These are phyloP conservation scores for Vesta saturnalis DNA, from an alignment of 2,888 invertebrate genomes.

Conservation along the genomic window DNA sequence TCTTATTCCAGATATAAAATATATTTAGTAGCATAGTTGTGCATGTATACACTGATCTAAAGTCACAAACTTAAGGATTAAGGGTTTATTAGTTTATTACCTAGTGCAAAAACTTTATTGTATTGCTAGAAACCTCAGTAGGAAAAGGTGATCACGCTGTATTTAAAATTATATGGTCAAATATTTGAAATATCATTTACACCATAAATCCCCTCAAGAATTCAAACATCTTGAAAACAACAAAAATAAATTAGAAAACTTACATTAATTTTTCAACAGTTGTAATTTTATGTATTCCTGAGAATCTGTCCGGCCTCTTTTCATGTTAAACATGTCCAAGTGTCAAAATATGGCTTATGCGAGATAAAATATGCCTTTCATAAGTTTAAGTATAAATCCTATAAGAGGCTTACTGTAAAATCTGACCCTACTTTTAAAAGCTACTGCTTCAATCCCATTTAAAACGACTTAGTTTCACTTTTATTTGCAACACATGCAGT, in stretches of 20 bases:
- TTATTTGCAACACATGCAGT: conserved; percentile 22
- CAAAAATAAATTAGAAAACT: conserved; percentile 23
- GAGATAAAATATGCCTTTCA: conserved; percentile 32
- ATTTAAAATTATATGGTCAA: too few species aligned
- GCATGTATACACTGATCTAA: too few species aligned
- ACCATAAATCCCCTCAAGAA: neutral
- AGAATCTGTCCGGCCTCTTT: conserved; percentile 34
- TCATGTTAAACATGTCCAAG: conserved; percentile 38
- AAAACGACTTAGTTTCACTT: conserved; percentile 31
- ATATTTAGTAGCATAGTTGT: too few species aligned
- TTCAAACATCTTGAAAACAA: conserved; percentile 8
- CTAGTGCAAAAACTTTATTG: too few species aligned
- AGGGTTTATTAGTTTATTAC: too few species aligned
- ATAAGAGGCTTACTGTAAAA: conserved; percentile 26
- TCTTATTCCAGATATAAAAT: too few species aligned
- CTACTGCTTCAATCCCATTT: conserved; percentile 32
- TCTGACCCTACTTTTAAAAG: conserved; percentile 24
- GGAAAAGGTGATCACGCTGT: too few species aligned
- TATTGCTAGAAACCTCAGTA: too few species aligned
- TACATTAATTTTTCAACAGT: conserved; percentile 30
- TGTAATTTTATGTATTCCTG: conserved; percentile 22
- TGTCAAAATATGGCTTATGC: conserved; percentile 41
- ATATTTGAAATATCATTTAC: too few species aligned
- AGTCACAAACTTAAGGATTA: too few species aligned
- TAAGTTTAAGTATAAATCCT: conserved; percentile 26